phyloP scores from a whole-genome alignment of 1,140 invertebrate species.

The Thereuonema tuberculata region DNA sequence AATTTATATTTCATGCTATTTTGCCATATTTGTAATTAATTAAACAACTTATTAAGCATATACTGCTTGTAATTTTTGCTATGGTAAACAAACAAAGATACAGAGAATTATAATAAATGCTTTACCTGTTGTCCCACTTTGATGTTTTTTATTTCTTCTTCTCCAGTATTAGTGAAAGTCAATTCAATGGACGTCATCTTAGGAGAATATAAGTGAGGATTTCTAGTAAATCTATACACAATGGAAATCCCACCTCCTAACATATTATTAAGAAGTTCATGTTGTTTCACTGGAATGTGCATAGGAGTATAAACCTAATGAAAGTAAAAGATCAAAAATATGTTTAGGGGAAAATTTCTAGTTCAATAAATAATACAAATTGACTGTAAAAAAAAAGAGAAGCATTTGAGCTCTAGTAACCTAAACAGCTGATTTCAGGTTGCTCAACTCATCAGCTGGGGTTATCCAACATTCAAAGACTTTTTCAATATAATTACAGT shows the following conservation, averaged over 20 bases:
- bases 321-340: background rate
- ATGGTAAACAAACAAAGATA: no score
- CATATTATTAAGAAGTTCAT: slow-evolving; percentile 66
- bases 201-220: slow-evolving; percentile 69
- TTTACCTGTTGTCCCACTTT: slow-evolving; percentile 53
- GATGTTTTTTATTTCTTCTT: slow-evolving; percentile 54
- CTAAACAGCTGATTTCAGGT: no score
- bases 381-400: no score
- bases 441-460: no score
- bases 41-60: background rate
- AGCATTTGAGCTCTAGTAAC: no score
- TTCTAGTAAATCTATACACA: slow-evolving; percentile 57
- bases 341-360: no score
- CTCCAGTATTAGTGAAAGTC: slow-evolving; percentile 56
- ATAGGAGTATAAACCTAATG: slow-evolving; percentile 36
- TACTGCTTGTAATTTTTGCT: no score
- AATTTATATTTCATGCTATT: background rate
- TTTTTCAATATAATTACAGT: no score
- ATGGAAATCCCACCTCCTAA: slow-evolving; percentile 58
- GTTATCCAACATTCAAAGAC: no score
- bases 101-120: no score
- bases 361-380: no score
- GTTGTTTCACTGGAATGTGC: slow-evolving; percentile 43
- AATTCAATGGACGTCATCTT: slow-evolving; percentile 74
- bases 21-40: background rate